Base-by-base conservation (phyloP, 2,888 invertebrate species). In the Eretmocerus hayati region DNA sequence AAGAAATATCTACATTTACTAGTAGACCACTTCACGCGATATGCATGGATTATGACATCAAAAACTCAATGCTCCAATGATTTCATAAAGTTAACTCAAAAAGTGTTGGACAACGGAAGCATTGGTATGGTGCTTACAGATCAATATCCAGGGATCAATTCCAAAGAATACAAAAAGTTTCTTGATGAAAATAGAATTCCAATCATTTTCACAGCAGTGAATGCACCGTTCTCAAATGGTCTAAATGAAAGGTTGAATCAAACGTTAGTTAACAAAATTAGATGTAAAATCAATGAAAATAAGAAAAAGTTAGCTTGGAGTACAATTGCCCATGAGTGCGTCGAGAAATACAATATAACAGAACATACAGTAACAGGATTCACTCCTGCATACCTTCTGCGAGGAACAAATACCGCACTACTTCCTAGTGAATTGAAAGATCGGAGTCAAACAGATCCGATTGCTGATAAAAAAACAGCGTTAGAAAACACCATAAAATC, bases 261-360 rank as follows among this genome's bases (percentile, higher is more conserved):
- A 39, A 59, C 58, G 21, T 32, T 54, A 47, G 46, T 52, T 8
- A 55, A 55, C 26, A 55, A 50, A 40, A 55, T 55, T 19, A 50
- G 47, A 46, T 53, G 53, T 16, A 35, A 23, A 40, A 50, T 53
- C 45, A 53, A 53, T 39, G 48, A 53, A 48, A 42, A 43, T 36
- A 40, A 41, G 22, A 26, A 15, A 19, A 45, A 46, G 36, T 38
- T 11, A 15, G 42, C 48, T 22, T 50, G 53, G 53, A 53, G 45
- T 42, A 50, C 45, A 2, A 48, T 48, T 23, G 50, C 54, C 18
- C 35, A 38, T 8, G 31, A 46, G 19, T 49, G 49, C 30, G 53
- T 58, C 18, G 39, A 58, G 11, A 59, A 55, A 55, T 63, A 63
- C 37, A 64, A 64, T 41, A 41, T 56, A 44, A 61, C 59, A 32